A percentile compares a stretch with the other conserved stretches of the same genome.
phyloP scores from a whole-genome alignment of 1,140 invertebrate genomes.

The Monomorium pharaonis region DNA sequence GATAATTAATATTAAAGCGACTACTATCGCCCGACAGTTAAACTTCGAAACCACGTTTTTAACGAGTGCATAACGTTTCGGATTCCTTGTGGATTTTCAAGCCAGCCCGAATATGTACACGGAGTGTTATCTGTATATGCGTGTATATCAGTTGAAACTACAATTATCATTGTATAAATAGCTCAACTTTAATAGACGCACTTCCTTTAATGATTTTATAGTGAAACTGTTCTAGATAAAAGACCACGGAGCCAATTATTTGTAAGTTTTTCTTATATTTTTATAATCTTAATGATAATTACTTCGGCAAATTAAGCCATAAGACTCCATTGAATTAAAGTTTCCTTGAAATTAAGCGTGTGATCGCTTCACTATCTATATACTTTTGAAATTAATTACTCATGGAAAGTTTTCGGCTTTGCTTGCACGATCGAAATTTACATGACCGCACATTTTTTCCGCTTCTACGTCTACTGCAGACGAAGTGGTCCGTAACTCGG shows the following conservation, averaged over 20 bases:
- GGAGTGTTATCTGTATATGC: neutral
- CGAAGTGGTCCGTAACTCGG: neutral
- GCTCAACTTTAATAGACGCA: neutral
- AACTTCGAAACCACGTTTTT: slow-evolving; percentile 17
- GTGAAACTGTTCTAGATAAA: neutral
- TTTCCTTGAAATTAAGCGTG: neutral
- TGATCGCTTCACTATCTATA: neutral
- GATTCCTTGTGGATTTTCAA: neutral
- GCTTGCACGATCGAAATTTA: neutral
- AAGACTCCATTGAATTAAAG: neutral
- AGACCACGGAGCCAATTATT: neutral
- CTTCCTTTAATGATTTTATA: neutral
- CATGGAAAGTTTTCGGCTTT: neutral
- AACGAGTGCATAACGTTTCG: neutral
- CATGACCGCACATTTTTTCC: neutral
- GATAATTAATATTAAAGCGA: slow-evolving; percentile 61
- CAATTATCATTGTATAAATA: neutral
- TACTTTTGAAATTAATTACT: neutral
- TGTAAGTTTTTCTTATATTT: neutral
- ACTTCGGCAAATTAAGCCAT: neutral
- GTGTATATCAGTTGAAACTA: neutral
- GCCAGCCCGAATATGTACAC: neutral
- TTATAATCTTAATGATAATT: neutral
- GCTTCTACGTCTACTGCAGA: neutral
- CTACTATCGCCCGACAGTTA: slow-evolving; percentile 1